Evolutionary conservation across 2,888 invertebrate species (phyloP), one percentile per base, ranked within the genome.

Genomic region (Dione vanillae): DNA sequence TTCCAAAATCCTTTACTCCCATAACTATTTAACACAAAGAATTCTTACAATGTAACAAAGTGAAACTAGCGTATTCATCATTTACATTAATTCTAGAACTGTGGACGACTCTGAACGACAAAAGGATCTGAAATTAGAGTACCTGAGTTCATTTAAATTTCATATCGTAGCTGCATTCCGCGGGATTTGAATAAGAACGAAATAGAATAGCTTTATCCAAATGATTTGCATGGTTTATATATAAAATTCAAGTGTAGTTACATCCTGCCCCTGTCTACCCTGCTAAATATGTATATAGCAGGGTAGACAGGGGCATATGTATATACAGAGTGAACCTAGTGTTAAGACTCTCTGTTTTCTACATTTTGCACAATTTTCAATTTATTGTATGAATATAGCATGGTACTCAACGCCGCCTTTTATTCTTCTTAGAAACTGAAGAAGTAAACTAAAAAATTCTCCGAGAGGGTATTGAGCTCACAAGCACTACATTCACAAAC

Each of bases 121-220:
- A 73, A 73, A 72, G 66, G 73, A 69, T 66, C 62, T 73, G 43
- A 70, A 71, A 73, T 73, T 73, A 71, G 73, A 70, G 61, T 70
- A 73, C 67, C 73, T 73, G 64, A 52, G 61, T 65, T 68, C 65
- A 75, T 75, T 74, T 74, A 71, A 72, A 74, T 75, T 75, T 72
- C 70, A 75, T 72, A 71, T 71, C 69, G 41, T 54, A 72, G 67
- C 71, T 75, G 69, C 73, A 70, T 73, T 67, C 66, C 61, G 65
- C 19, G 43, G 43, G 40, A 47, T 64, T 56, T 56, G 45, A 67
- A 58, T 67, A 70, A 59, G 67, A 67, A 43, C 56, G 27, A 59
- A 56, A 64, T 69, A 67, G 65, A 51, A 64, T 68, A 52, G 43
- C 51, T 43, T 47, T 14, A 59, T 54, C 43, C 19, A 35, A 43